Percentiles rank a stretch among this genome's conserved stretches.
These are phyloP conservation scores for Oryctes rhinoceros DNA, from an alignment of 1,140 invertebrate species.

Conservation along the genomic window DNA sequence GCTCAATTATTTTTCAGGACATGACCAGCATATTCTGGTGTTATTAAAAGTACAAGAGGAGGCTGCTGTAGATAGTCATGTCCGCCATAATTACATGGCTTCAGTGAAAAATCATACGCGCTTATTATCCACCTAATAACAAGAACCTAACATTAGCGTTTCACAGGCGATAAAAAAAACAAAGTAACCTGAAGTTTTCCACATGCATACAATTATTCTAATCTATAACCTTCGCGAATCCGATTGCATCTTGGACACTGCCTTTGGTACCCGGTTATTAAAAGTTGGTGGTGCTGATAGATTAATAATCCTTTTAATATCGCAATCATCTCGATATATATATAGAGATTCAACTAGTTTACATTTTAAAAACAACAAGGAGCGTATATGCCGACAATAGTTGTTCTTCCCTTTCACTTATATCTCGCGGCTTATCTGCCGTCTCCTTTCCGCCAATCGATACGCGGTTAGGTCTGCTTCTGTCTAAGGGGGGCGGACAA, in stretches of 20 bases:
- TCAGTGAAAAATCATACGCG: background rate
- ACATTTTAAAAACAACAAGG: background rate
- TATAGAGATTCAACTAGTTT: slow-evolving; percentile 1
- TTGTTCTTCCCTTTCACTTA: slow-evolving; percentile 41
- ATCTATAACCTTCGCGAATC: slow-evolving; percentile 22
- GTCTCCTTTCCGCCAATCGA: background rate
- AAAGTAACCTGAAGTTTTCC: background rate
- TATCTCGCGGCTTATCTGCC: slow-evolving; percentile 17
- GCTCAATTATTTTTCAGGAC: too few relatives aligned
- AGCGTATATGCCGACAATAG: background rate
- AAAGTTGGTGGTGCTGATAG: slow-evolving; percentile 26
- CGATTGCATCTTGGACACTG: slow-evolving; percentile 16
- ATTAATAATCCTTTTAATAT: slow-evolving; percentile 29
- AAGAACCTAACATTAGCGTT: slow-evolving; percentile 19
- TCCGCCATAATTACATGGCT: background rate
- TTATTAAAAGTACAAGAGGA: background rate
- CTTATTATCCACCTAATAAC: slow-evolving; percentile 8
- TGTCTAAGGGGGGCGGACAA: slow-evolving; percentile 33
- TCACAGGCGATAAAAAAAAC: background rate
- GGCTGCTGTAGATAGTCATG: background rate
- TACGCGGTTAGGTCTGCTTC: background rate
- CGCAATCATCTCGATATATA: background rate
- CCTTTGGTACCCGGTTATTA: slow-evolving; percentile 21
- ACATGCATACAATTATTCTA: slow-evolving; percentile 28
- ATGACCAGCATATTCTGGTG: too few relatives aligned